Evolutionary conservation across 2,888 invertebrate species (phyloP), one percentile per base, ranked within the genome.

Genomic region (Taphrorychus bicolor): DNA sequence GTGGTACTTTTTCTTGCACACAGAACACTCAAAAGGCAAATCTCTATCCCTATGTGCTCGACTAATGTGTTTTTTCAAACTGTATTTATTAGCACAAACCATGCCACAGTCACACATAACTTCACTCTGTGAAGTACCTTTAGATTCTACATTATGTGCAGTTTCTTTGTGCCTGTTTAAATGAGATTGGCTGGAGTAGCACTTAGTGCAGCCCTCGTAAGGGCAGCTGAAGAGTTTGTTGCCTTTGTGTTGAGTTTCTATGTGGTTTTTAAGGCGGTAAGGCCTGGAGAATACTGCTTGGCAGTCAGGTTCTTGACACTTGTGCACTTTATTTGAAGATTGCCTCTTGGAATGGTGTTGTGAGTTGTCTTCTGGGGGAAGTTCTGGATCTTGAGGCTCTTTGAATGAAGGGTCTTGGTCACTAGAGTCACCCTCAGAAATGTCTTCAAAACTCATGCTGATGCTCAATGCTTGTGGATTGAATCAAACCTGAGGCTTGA

Each of bases 181-280:
- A 71, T 79, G 78, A 17, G 75, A 73, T 3, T 73, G 71, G 54
- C 75, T 76, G 7, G 76, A 73, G 51, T 76, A 79, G 11, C 74
- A 67, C 69, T 77, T 78, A 7, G 59, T 68, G 66, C 78, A 79
- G 45, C 68, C 71, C 16, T 69, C 64, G 54, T 65, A 62, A 41
- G 73, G 69, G 59, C 78, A 79, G 41, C 64, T 56, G 70, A 74
- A 79, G 3, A 77, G 75, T 17, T 74, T 74, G 73, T 76, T 2
- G 3, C 23, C 48, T 18, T 19, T 21, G 24, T 69, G 69, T 2
- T 48, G 42, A 11, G 53, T 52, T 0, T 32, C 9, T 40, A 61
- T 48, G 22, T 69, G 69, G 22, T 60, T 69, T 51, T 58, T 18
- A n/a, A 69, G 42, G 5, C 65, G 51, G 19, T 58, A 65, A 9